Conservation (phyloP, 1,140 invertebrate species). For the Batillaria attramentaria region DNA sequence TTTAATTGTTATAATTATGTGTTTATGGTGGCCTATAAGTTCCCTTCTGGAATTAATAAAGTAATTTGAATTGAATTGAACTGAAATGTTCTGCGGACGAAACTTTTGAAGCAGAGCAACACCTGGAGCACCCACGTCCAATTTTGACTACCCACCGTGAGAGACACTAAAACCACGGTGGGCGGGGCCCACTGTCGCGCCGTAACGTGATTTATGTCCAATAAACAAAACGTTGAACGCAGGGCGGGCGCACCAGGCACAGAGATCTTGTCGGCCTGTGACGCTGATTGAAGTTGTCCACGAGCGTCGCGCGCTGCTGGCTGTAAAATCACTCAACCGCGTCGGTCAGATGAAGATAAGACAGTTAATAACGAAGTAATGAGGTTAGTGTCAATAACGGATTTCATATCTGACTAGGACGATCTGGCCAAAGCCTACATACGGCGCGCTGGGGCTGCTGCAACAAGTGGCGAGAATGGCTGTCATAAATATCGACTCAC, state of each 20-base stretch:
- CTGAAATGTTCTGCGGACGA: too few species aligned
- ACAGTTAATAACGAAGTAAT: background rate
- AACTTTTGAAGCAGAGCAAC: too few species aligned
- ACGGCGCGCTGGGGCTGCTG: too few species aligned
- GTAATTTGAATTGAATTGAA: background rate
- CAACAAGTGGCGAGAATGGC: background rate
- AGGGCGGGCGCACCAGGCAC: background rate
- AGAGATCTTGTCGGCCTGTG: background rate
- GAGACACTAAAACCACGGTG: too few species aligned
- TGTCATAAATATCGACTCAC: background rate
- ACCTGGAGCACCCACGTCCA: too few species aligned
- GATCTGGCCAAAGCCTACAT: background rate
- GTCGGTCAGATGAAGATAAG: background rate
- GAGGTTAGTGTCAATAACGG: slow-evolving; percentile 13
- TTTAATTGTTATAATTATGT: background rate
- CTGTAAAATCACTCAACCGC: background rate
- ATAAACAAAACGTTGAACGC: background rate
- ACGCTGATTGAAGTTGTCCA: background rate
- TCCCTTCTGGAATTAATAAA: background rate
- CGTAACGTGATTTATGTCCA: background rate
- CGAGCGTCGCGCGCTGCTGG: background rate
- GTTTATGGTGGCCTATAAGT: background rate
- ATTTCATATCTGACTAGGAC: background rate
- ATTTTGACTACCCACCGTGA: too few species aligned
- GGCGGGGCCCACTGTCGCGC: background rate